Evolutionary conservation across 2,113 vertebrate species (phyloP).

Genomic region (Corythoichthys haematopterus): DNA sequence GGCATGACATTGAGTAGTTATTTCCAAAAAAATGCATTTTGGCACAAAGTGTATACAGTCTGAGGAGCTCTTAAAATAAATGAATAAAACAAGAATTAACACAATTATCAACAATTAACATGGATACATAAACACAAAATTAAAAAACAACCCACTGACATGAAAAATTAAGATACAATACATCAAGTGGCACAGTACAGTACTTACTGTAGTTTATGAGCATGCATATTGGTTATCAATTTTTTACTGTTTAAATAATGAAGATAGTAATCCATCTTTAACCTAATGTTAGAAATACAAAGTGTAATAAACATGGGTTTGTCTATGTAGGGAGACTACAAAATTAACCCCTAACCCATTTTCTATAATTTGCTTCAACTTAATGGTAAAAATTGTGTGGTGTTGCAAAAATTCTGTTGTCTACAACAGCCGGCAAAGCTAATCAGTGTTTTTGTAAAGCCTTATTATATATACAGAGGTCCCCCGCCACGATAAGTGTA

Average conservation of each 20-base stretch:
- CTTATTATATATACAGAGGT: not conserved
- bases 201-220: constrained; percentile 3
- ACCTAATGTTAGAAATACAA: not conserved
- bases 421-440: not conserved
- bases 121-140: not conserved
- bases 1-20: constrained; percentile 15
- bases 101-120: constrained; percentile 9
- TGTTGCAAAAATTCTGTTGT: constrained; percentile 24
- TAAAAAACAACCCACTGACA: constrained; percentile 3
- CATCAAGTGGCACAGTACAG: not conserved
- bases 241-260: not conserved
- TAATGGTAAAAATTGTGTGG: not conserved
- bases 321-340: constrained; percentile 15
- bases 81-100: not conserved
- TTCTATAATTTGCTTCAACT: not conserved
- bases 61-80: constrained; percentile 29
- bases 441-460: constrained; percentile 4
- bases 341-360: not conserved
- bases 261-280: not conserved
- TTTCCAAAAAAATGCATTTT: constrained; percentile 31
- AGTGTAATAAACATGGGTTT: not conserved
- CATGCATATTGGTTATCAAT: constrained; percentile 26
- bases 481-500: no score
- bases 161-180: constrained; percentile 1
- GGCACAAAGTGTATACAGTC: constrained; percentile 34